Evolutionary conservation across 2,797 vertebrate species (phyloP).

Genomic region (Psittacula derbiana): DNA sequence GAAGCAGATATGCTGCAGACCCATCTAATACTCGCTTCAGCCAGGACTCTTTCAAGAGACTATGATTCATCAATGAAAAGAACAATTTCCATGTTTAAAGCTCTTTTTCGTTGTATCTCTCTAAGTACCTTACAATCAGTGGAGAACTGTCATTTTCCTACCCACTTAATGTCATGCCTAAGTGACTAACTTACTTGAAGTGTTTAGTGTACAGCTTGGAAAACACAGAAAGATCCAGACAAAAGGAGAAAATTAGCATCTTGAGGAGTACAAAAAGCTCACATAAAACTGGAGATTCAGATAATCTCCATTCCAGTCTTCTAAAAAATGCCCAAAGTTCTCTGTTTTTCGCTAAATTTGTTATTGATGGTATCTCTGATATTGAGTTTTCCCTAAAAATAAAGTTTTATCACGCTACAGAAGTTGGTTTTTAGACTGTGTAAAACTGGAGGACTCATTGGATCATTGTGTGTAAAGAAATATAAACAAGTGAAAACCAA

Average conservation of each 20-base stretch:
- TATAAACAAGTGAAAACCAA: neutral
- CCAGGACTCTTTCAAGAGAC: neutral
- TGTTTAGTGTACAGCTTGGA: conserved; percentile 11
- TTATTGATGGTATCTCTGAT: neutral
- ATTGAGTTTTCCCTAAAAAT: neutral
- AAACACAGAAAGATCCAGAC: neutral
- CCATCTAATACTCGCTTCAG: neutral
- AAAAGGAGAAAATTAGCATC: conserved; percentile 20
- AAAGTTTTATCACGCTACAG: neutral
- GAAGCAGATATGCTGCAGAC: neutral
- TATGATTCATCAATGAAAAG: conserved; percentile 23
- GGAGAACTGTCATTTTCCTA: conserved; percentile 41
- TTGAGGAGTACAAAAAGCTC: neutral
- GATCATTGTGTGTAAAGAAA: neutral
- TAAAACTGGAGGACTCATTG: neutral
- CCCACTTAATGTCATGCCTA: conserved; percentile 32
- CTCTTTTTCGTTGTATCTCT: neutral
- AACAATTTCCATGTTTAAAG: conserved; percentile 19
- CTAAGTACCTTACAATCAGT: conserved; percentile 29
- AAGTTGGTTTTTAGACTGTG: neutral
- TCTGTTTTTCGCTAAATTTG: neutral
- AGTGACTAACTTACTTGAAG: conserved; percentile 35
- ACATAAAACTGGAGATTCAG: neutral
- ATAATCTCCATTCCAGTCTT: neutral
- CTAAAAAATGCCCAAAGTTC: neutral